Percentiles rank a stretch among this genome's conserved stretches.
Evolutionary conservation across 2,888 invertebrate genomes (phyloP).

Genomic region (Amiota minor): DNA sequence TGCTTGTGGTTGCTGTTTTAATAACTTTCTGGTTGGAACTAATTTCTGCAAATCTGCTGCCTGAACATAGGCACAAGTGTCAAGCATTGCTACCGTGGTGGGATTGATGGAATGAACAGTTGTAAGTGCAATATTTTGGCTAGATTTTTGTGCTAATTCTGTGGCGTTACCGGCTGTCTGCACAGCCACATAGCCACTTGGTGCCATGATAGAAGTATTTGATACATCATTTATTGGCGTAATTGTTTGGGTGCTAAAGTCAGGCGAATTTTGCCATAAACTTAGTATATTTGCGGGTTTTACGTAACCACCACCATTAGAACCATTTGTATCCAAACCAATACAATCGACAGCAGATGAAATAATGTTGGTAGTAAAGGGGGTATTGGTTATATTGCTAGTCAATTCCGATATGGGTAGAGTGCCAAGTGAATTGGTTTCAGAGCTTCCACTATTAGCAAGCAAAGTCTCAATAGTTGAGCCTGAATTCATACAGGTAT

Average conservation of each 20-base stretch:
- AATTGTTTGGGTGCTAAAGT: not conserved
- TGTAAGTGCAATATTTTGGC: conserved; percentile 8
- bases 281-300: conserved; percentile 57
- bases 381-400: no score
- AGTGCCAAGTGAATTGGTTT: no score
- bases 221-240: not conserved
- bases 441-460: not conserved
- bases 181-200: conserved; percentile 55
- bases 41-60: conserved; percentile 52
- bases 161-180: conserved; percentile 40
- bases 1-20: conserved; percentile 6
- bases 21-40: conserved; percentile 33
- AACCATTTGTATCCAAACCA: not conserved
- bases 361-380: not conserved
- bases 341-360: not conserved
- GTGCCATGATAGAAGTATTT: conserved; percentile 30
- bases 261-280: conserved; percentile 40
- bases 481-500: conserved; percentile 18
- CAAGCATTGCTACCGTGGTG: conserved; percentile 34
- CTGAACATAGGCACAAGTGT: conserved; percentile 52
- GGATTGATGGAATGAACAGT: not conserved
- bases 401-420: no score
- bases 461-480: conserved; percentile 8
- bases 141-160: not conserved
- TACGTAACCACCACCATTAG: conserved; percentile 46